A percentile compares a stretch with the other conserved stretches of the same genome.
phyloP scores from a whole-genome alignment of 1,140 invertebrate genomes.

The Parapsyche elsis region DNA sequence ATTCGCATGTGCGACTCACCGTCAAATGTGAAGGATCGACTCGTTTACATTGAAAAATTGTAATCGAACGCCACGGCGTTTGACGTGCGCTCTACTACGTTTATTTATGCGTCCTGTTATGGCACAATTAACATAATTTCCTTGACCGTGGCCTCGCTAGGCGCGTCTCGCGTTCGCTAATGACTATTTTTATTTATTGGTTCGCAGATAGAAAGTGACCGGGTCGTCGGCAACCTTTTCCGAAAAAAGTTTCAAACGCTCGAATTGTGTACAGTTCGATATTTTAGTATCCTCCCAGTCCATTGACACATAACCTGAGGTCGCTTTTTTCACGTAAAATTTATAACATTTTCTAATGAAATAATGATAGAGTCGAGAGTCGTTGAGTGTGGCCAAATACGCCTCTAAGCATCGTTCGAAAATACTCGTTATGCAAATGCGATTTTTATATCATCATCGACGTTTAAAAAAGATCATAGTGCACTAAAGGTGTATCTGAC shows the following conservation, averaged over 20 bases:
- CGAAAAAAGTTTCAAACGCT: background rate
- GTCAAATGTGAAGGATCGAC: too few species aligned
- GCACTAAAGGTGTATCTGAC: too few species aligned
- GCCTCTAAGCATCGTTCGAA: background rate
- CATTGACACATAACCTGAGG: background rate
- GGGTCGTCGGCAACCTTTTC: background rate
- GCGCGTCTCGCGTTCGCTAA: background rate
- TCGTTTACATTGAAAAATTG: too few species aligned
- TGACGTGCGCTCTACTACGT: too few species aligned
- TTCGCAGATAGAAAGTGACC: constrained; percentile 32
- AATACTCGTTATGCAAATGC: constrained; percentile 21
- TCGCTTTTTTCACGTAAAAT: background rate
- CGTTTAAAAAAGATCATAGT: too few species aligned
- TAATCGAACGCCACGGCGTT: too few species aligned
- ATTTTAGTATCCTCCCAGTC: background rate
- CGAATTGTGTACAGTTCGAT: too few species aligned
- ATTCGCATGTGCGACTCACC: too few species aligned
- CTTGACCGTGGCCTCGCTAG: constrained; percentile 34
- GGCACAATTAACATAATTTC: constrained; percentile 15
- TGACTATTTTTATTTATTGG: constrained; percentile 30
- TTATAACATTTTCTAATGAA: constrained; percentile 27
- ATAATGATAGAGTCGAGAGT: constrained; percentile 13
- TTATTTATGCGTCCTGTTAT: too few species aligned
- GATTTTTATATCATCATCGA: background rate
- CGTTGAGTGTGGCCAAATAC: background rate